Percentiles rank a stretch among this genome's conserved stretches.
Conservation (phyloP, 2,113 vertebrate species). For the Lethenteron camtschaticum region DNA sequence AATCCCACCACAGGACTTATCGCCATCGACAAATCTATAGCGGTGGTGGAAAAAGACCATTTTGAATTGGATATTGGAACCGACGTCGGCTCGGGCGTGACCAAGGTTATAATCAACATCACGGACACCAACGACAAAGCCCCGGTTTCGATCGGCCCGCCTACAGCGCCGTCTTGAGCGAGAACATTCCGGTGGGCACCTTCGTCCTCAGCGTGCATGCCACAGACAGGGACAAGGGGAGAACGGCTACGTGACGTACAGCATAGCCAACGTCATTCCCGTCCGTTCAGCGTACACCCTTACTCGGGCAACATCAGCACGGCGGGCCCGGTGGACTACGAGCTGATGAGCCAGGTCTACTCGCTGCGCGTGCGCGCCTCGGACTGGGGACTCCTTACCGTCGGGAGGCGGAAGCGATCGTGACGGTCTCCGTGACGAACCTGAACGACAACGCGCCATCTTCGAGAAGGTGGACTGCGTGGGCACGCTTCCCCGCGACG, state of each 20-base stretch:
- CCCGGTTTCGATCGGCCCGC: slow-evolving; percentile 66
- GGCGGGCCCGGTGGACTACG: slow-evolving; percentile 67
- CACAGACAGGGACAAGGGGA: slow-evolving; percentile 56
- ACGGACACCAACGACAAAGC: slow-evolving; percentile 57
- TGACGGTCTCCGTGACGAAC: slow-evolving; percentile 62
- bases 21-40: slow-evolving; percentile 46
- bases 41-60: slow-evolving; percentile 30
- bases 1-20: slow-evolving; percentile 70
- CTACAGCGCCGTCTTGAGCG: slow-evolving; percentile 65
- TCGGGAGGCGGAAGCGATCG: slow-evolving; percentile 58
- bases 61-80: slow-evolving; percentile 65
- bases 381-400: slow-evolving; percentile 77
- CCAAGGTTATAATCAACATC: slow-evolving; percentile 57
- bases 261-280: slow-evolving; percentile 51
- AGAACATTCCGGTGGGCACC: slow-evolving; percentile 59
- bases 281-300: slow-evolving; percentile 66
- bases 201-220: slow-evolving; percentile 52
- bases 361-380: slow-evolving; percentile 61
- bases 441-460: slow-evolving; percentile 74
- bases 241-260: slow-evolving; percentile 86
- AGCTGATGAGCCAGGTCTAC: slow-evolving; percentile 85
- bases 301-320: slow-evolving; percentile 69
- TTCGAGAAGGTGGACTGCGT: slow-evolving; percentile 89
- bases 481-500: slow-evolving; percentile 63
- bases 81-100: slow-evolving; percentile 41